Conservation (phyloP, 2,113 vertebrate genomes). For the Xiphias gladius region DNA sequence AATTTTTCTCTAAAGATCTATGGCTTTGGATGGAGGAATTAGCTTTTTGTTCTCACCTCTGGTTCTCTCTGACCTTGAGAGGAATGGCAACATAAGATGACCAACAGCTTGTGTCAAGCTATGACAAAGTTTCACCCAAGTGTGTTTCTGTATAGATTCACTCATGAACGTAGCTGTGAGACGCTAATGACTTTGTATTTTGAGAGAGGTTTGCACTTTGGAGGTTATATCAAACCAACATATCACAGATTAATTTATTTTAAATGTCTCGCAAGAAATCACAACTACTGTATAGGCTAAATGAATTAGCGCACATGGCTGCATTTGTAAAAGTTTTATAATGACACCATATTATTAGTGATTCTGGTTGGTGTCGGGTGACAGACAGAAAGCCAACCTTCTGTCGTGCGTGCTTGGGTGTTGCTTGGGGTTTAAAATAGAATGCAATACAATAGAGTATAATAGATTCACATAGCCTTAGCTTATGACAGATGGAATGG, state of each 20-base stretch:
- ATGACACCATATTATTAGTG: background rate
- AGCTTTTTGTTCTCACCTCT: constrained; percentile 33
- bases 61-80: constrained; percentile 59
- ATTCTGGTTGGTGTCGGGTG: constrained; percentile 8
- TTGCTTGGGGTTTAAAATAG: constrained; percentile 23
- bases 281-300: too few relatives aligned
- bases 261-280: too few relatives aligned
- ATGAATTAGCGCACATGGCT: background rate
- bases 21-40: constrained; percentile 63
- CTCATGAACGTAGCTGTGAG: constrained; percentile 8
- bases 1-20: constrained; percentile 58
- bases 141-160: constrained; percentile 12
- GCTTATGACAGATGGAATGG: constrained; percentile 16
- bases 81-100: constrained; percentile 28
- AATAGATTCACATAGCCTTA: constrained; percentile 30
- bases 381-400: background rate
- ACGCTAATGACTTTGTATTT: constrained; percentile 9
- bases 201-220: background rate
- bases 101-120: constrained; percentile 11
- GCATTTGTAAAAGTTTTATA: background rate
- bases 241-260: background rate
- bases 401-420: background rate
- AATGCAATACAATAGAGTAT: constrained; percentile 36
- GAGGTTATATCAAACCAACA: constrained; percentile 10
- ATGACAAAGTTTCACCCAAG: background rate